Evolutionary conservation across 2,888 invertebrate genomes (phyloP), one percentile per base, ranked within the genome.

Genomic region (Oscheius sp.): DNA sequence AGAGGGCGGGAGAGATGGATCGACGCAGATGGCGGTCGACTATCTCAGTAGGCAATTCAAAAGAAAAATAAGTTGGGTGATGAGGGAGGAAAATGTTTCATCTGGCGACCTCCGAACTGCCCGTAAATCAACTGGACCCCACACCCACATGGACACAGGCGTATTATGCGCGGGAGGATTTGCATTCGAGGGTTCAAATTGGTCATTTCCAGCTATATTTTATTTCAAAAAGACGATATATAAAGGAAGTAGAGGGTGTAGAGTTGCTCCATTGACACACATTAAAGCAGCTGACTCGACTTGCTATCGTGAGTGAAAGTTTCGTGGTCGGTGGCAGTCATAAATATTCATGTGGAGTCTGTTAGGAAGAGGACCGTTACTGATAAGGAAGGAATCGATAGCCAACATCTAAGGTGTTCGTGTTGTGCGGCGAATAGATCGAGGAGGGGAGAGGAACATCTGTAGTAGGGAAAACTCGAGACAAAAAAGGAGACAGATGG

Each of bases 1-100:
- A 45, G n/a, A n/a, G n/a, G n/a, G n/a, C n/a, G 45, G 49, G 63
- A 28, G 61, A 70, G 56, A 49, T 59, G 69, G 50, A 59, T 59
- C 59, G 59, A 38, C 41, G 59, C 59, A 59, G 59, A 59, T 59
- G 64, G 67, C 47, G n/a, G n/a, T n/a, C n/a, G n/a, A n/a, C n/a
- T n/a, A n/a, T n/a, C n/a, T n/a, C n/a, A n/a, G n/a, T 65, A 65
- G 36, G 36, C 26, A 32, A 28, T 36, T n/a, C 32, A 57, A 26
- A 45, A 41, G 57, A 65, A 45, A 50, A 59, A 57, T 41, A 14
- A 50, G 22, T 41, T 17, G 9, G 36, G 50, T 14, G 17, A 49
- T 12, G 32, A 54, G 51, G 14, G 33, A 47, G 47, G 20, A 26
- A 47, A 51, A 45, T 59, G 59, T 59, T 59, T 59, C 59, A 59